Percentiles rank a stretch among this genome's conserved stretches.
Evolutionary conservation across 2,888 invertebrate genomes (phyloP).

Genomic region (Mythimna impura): DNA sequence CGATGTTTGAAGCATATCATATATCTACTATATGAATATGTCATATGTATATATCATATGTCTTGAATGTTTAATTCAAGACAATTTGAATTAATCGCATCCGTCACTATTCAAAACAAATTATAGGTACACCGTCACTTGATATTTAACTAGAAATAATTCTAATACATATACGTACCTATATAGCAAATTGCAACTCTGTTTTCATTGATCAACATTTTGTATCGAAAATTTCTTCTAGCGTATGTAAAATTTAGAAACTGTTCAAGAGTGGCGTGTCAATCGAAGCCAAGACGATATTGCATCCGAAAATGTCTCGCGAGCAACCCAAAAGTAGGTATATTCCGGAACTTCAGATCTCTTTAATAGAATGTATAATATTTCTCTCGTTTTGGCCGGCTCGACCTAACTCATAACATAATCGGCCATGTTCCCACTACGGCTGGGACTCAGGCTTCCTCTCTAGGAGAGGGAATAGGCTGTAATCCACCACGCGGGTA

Average conservation of each 20-base stretch:
- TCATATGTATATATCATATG: too few relatives aligned
- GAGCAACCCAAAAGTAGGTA: background rate
- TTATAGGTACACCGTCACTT: too few relatives aligned
- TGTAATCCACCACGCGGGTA: too few relatives aligned
- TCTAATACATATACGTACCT: too few relatives aligned
- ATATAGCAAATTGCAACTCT: background rate
- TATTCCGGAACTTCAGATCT: constrained; percentile 4
- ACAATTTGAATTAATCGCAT: too few relatives aligned
- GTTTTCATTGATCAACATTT: background rate
- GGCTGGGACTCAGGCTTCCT: too few relatives aligned
- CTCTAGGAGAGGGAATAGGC: too few relatives aligned
- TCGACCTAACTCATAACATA: background rate
- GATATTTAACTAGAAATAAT: too few relatives aligned
- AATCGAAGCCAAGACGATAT: constrained; percentile 12
- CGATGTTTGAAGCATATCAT: background rate
- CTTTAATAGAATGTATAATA: background rate
- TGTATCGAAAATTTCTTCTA: constrained; percentile 5
- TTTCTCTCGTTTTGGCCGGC: background rate
- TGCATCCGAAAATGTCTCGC: constrained; percentile 10
- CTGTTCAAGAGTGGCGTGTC: constrained; percentile 8
- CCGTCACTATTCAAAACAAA: too few relatives aligned
- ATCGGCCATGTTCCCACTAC: too few relatives aligned
- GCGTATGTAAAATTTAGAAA: constrained; percentile 8
- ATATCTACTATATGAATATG: too few relatives aligned
- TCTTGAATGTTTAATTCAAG: too few relatives aligned